Base-by-base conservation (phyloP, 2,797 vertebrate genomes). In the Fundulus diaphanus region DNA sequence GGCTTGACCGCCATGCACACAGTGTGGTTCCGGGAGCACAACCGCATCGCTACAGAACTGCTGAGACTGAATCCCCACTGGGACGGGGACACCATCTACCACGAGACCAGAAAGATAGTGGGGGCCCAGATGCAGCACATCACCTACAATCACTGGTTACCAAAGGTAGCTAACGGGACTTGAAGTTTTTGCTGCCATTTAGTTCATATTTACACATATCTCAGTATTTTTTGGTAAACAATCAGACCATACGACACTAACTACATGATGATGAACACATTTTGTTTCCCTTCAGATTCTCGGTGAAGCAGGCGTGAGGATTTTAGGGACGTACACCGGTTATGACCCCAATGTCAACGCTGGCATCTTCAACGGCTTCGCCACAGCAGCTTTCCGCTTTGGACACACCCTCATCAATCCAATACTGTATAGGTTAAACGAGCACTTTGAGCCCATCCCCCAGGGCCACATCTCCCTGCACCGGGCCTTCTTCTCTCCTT, bases 101-200 rank as follows among this genome's bases (percentile, higher is more conserved):
- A 99, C 0, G 98, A 99, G 92, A 95, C 98, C 51, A 94, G 98
- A 33, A 99, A 99, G 93, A 96, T 99, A 31, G 96, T 99, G 48
- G 98, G 98, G 7, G 98, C 98, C 6, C 96, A 99, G 94, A 96
- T 99, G 95, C 98, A 99, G 88, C 98, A 99, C 88, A 97, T 99
- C 93, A 99, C 98, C 85, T 99, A 97, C 93, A 96, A 77, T 80
- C 98, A 99, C 82, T 99, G 98, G 98, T 90, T 99, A 67, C 97
- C 98, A 69, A 99, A 99, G 92, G 94, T 94, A 89, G 80, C 7
- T 3, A 2, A 37, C 20, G 7, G 52, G 11, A 68, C 9, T 42
- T 31, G 7, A 1, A 49, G 20, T 44, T 16, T 33, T 27, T 44
- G 6, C 22, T 35, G 42, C 22, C 29, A 8, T 59, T 66, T n/a